Evolutionary conservation across 2,888 invertebrate species (phyloP).

Genomic region (Alsophila aescularia): DNA sequence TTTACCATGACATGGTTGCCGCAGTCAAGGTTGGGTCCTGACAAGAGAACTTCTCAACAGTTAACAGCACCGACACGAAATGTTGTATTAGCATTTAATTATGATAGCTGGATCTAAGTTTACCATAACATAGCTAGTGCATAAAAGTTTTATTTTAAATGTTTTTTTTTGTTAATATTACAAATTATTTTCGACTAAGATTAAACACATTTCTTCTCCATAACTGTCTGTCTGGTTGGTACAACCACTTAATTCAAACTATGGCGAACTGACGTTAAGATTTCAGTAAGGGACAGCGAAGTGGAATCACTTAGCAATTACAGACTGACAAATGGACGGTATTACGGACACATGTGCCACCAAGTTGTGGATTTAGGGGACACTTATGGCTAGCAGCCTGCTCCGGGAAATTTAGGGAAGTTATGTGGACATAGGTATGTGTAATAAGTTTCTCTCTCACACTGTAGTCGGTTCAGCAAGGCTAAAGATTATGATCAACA

Average conservation of each 20-base stretch:
- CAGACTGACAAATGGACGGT: constrained; percentile 81
- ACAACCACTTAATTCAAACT: constrained; percentile 44
- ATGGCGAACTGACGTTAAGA: constrained; percentile 76
- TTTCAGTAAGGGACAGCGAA: constrained; percentile 78
- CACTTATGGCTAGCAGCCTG: constrained; percentile 11
- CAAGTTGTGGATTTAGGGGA: constrained; percentile 45
- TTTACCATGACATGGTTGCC: no score
- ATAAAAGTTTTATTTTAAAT: no score
- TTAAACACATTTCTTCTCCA: constrained; percentile 1
- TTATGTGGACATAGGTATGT: background rate
- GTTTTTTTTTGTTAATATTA: no score
- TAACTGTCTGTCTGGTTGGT: background rate
- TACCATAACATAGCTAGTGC: no score
- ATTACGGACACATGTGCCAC: constrained; percentile 81
- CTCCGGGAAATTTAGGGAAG: background rate
- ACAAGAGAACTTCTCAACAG: no score
- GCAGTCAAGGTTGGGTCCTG: no score
- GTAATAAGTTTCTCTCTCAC: background rate
- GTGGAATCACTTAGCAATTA: constrained; percentile 82
- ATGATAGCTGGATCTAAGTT: no score
- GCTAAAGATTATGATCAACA: no score
- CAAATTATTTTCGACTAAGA: no score
- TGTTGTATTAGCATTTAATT: no score
- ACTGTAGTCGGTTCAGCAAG: no score
- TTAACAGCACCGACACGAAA: no score